Conservation (phyloP, 1,140 invertebrate genomes). For the Drosophila subobscura region DNA sequence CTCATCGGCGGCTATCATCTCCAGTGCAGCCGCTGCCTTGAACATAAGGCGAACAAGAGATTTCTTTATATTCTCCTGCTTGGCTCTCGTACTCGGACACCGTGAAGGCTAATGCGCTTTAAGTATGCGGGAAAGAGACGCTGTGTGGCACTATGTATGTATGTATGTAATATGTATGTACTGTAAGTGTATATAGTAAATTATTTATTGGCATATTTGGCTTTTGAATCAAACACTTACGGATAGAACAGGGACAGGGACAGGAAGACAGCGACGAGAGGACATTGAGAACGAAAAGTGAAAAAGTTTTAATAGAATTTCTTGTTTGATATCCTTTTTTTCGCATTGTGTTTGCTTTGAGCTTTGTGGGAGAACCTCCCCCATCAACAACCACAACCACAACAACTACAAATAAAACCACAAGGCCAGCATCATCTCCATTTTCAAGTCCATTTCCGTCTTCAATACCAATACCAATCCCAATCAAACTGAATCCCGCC, state of each 20-base stretch:
- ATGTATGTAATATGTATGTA: no score
- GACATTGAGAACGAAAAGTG: conserved; percentile 56
- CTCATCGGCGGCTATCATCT: conserved; percentile 34
- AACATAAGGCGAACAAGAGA: no score
- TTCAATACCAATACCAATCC: conserved; percentile 21
- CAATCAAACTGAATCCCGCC: conserved; percentile 39
- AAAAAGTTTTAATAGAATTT: conserved; percentile 80
- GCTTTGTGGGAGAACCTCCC: not conserved
- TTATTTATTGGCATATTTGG: conserved; percentile 79
- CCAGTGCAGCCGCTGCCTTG: not conserved
- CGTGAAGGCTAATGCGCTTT: conserved; percentile 58
- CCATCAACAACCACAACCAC: no score
- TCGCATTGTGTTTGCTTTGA: conserved; percentile 26
- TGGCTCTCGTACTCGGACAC: conserved; percentile 1
- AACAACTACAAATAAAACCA: not conserved
- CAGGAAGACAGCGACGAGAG: no score
- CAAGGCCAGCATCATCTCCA: not conserved
- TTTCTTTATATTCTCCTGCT: not conserved
- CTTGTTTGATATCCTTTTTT: conserved; percentile 47
- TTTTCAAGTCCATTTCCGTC: not conserved
- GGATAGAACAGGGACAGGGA: conserved; percentile 13
- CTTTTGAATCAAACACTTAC: conserved; percentile 59
- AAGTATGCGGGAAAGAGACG: conserved; percentile 43
- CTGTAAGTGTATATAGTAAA: conserved; percentile 45
- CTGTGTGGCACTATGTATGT: not conserved